These are phyloP conservation scores for Perithous albicinctus DNA, from an alignment of 2,888 invertebrate genomes.

Conservation along the genomic window DNA sequence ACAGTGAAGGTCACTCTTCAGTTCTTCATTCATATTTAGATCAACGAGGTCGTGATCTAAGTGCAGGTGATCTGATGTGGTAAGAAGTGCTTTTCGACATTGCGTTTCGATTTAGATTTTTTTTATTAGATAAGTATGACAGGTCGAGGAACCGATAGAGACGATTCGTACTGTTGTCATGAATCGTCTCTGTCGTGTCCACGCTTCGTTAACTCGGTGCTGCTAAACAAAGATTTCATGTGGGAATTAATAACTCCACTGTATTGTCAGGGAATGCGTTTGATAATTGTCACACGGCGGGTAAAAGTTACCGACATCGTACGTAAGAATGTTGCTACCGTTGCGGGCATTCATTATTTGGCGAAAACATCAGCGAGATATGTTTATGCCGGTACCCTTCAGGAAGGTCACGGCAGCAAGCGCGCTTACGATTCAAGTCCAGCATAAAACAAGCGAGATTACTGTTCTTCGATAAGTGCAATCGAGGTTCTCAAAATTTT, in stretches of 20 bases:
- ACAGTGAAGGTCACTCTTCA: not conserved
- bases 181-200: no score
- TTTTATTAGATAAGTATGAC: not conserved
- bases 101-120: not conserved
- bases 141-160: not conserved
- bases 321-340: not conserved
- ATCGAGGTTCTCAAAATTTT: not conserved
- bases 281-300: not conserved
- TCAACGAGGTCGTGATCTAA: not conserved
- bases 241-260: not conserved
- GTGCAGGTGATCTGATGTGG: not conserved
- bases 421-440: not conserved
- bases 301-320: not conserved
- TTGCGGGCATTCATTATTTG: not conserved
- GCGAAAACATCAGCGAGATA: not conserved
- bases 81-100: not conserved
- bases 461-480: not conserved
- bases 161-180: not conserved
- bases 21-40: not conserved
- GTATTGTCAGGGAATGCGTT: not conserved
- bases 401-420: not conserved
- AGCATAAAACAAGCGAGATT: no score
- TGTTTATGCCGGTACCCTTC: constrained; percentile 9
- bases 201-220: not conserved
- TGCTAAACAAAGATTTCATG: not conserved